phyloP scores from a whole-genome alignment of 2,113 vertebrate genomes.

The Xenotilapia longispinis region DNA sequence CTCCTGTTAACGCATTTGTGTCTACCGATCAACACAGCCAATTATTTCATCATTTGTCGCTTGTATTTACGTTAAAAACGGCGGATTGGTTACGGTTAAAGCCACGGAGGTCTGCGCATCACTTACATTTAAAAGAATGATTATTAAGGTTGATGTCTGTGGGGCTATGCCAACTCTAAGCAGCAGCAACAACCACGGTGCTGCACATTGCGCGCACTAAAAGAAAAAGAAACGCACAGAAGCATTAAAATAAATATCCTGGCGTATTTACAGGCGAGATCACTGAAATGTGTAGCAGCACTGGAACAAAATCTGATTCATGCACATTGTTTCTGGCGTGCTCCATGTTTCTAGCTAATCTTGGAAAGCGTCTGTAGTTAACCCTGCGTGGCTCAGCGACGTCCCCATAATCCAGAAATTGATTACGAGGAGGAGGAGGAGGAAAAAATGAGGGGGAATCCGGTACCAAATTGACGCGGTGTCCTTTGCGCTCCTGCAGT shows the following conservation, averaged over 20 bases:
- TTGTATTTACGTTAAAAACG: background rate
- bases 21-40: background rate
- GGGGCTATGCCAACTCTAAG: slow-evolving; percentile 21
- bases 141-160: background rate
- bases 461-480: background rate
- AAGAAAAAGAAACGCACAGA: background rate
- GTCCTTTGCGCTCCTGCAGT: background rate
- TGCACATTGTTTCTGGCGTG: background rate
- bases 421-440: background rate
- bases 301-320: background rate
- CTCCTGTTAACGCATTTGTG: slow-evolving; percentile 4
- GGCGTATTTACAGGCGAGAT: slow-evolving; percentile 1
- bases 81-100: background rate
- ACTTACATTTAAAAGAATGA: background rate
- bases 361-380: slow-evolving; percentile 32
- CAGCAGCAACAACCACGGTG: background rate
- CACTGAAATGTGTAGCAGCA: background rate
- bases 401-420: slow-evolving; percentile 36
- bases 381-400: background rate
- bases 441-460: background rate
- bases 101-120: background rate
- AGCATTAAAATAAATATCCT: slow-evolving; percentile 3
- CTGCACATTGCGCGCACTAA: slow-evolving; percentile 16
- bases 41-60: background rate
- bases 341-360: background rate